phyloP scores from a whole-genome alignment of 2,113 vertebrate genomes.

The Oreochromis spilurus region DNA sequence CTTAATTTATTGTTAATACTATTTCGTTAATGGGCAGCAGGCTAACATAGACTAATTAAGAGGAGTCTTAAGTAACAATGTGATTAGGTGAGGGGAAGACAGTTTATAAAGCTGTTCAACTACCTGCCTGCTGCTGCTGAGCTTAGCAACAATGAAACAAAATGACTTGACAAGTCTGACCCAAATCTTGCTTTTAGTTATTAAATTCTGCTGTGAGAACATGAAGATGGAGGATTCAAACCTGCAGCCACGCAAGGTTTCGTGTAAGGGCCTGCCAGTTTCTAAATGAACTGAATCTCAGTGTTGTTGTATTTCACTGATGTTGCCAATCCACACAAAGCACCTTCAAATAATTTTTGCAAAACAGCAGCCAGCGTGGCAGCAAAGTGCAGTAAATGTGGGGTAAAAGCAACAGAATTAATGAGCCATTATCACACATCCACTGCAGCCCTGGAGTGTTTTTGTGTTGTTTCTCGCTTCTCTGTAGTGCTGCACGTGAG shows the following conservation, averaged over 20 bases:
- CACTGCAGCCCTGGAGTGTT: not conserved
- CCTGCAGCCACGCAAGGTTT: not conserved
- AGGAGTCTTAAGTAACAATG: not conserved
- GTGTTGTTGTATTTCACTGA: not conserved
- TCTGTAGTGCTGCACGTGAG: not conserved
- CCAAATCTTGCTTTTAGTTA: not conserved
- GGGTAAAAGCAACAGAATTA: not conserved
- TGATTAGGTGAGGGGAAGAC: not conserved
- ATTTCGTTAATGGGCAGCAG: rapidly evolving
- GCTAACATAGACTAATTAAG: not conserved
- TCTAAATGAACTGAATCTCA: not conserved
- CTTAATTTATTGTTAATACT: not conserved
- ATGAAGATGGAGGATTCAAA: not conserved
- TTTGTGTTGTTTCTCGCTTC: not conserved
- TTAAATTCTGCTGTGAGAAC: not conserved
- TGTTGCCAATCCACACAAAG: not conserved
- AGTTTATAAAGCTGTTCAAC: not conserved
- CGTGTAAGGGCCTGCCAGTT: not conserved
- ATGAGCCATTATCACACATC: not conserved
- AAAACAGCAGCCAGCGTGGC: not conserved
- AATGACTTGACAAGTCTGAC: not conserved
- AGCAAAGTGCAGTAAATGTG: not conserved
- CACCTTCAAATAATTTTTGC: not conserved
- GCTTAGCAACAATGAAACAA: not conserved
- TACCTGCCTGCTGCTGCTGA: not conserved